Evolutionary conservation across 1,140 invertebrate species (phyloP).

Genomic region (Habropoda laboriosa): DNA sequence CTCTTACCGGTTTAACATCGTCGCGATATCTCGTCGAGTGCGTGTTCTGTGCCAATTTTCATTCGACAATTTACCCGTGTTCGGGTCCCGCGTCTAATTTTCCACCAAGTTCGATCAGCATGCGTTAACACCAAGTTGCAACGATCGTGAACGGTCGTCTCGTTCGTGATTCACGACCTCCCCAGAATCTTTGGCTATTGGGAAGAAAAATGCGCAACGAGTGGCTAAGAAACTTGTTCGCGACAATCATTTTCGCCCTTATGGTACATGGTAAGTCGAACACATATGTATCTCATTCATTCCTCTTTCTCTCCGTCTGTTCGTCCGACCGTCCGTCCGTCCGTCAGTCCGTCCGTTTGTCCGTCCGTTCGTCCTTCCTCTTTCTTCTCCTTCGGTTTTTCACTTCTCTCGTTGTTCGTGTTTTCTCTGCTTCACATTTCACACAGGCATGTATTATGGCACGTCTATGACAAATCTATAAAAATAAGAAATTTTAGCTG

Average conservation of each 20-base stretch:
- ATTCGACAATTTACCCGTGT: conserved; percentile 5
- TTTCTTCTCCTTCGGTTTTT: neutral
- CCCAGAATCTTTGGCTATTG: conserved; percentile 28
- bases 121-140: neutral
- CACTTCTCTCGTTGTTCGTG: neutral
- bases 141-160: conserved; percentile 10
- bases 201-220: conserved; percentile 50
- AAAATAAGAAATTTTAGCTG: neutral
- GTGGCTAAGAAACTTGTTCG: conserved; percentile 47
- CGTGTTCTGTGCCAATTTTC: neutral
- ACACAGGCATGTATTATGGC: too few relatives aligned
- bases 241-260: conserved; percentile 44
- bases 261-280: conserved; percentile 45
- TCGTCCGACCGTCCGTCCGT: too few relatives aligned
- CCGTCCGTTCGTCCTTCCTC: too few relatives aligned
- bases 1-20: conserved; percentile 32
- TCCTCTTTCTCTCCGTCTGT: too few relatives aligned
- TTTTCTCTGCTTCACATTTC: neutral
- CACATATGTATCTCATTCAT: too few relatives aligned
- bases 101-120: neutral
- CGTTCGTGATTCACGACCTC: conserved; percentile 27
- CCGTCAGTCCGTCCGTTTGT: too few relatives aligned
- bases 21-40: neutral
- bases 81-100: neutral
- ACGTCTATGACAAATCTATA: too few relatives aligned